Conservation (phyloP, 2,113 vertebrate species). For the Hemichromis elongatus region DNA sequence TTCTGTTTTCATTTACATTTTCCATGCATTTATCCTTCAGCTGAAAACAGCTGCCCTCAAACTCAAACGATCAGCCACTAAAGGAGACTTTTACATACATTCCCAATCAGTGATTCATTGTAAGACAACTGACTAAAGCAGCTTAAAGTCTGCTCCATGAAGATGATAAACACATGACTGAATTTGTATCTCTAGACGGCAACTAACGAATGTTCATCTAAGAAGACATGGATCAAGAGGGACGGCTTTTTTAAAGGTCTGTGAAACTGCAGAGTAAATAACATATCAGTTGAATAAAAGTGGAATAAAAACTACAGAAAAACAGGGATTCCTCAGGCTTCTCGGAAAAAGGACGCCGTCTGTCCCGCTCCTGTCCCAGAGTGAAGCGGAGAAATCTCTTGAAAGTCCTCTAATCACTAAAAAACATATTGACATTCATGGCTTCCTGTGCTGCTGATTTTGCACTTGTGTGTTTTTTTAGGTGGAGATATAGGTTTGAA, state of each 20-base stretch:
- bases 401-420: background rate
- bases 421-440: conserved; percentile 23
- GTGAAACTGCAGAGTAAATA: background rate
- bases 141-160: background rate
- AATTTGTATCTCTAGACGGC: background rate
- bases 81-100: background rate
- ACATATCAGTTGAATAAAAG: background rate
- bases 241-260: background rate
- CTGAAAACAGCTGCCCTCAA: background rate
- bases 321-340: background rate
- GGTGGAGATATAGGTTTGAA: conserved; percentile 9
- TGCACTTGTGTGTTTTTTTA: background rate
- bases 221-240: background rate
- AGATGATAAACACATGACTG: background rate
- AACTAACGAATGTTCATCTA: background rate
- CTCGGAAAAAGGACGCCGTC: background rate
- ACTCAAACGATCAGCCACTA: background rate
- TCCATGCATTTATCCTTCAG: background rate
- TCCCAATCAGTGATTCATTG: background rate
- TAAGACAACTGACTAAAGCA: background rate
- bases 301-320: conserved; percentile 2
- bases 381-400: background rate
- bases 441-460: background rate
- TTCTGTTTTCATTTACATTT: background rate
- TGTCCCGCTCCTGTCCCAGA: background rate